Conservation (phyloP, 1,140 invertebrate species). For the Ips typographus region DNA sequence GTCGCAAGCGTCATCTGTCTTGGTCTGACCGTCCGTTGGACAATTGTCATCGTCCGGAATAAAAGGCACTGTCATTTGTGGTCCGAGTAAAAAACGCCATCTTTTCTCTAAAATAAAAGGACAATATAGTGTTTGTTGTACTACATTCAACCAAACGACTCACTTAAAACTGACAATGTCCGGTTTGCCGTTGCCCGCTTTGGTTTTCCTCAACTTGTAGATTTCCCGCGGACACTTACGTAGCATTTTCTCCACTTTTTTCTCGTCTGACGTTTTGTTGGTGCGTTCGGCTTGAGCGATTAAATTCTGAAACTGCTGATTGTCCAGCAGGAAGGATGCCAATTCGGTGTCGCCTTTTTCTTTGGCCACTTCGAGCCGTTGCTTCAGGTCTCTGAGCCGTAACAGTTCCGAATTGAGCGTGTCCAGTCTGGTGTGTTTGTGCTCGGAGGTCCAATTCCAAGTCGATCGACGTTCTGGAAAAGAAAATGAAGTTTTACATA, state of each 20-base stretch:
- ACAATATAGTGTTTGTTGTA: not conserved
- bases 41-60: constrained; percentile 66
- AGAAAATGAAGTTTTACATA: too few species aligned
- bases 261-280: constrained; percentile 69
- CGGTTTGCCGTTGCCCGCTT: constrained; percentile 84
- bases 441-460: constrained; percentile 89
- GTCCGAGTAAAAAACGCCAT: constrained; percentile 91
- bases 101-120: constrained; percentile 73
- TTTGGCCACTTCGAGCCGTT: constrained; percentile 71
- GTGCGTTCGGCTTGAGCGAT: constrained; percentile 66
- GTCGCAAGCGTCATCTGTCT: constrained; percentile 2
- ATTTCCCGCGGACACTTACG: constrained; percentile 87
- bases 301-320: constrained; percentile 80
- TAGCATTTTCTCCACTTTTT: constrained; percentile 77
- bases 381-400: constrained; percentile 78
- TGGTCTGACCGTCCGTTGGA: not conserved
- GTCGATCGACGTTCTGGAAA: constrained; percentile 75
- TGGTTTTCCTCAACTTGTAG: constrained; percentile 83
- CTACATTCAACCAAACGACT: constrained; percentile 52
- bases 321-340: constrained; percentile 82
- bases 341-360: constrained; percentile 76
- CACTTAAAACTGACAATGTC: constrained; percentile 93
- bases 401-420: constrained; percentile 82
- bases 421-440: constrained; percentile 78
- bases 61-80: constrained; percentile 74